Conservation (phyloP, 2,888 invertebrate genomes). For the Leistus spinibarbis region DNA sequence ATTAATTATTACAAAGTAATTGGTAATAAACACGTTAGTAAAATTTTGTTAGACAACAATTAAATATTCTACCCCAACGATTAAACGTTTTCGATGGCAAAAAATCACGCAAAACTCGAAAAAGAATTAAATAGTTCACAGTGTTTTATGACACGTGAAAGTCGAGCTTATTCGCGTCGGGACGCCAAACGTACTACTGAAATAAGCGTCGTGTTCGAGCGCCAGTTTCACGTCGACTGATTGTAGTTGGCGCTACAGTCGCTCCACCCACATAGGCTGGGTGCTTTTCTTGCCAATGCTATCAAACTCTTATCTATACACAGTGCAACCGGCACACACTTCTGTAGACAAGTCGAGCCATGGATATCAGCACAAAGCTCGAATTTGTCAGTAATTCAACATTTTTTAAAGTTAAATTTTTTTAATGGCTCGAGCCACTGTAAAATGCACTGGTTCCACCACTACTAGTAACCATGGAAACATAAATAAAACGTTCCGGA, state of each 20-base stretch:
- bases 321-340: background rate
- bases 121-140: background rate
- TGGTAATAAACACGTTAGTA: too few species aligned
- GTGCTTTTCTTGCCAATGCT: background rate
- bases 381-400: too few species aligned
- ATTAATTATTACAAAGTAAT: too few species aligned
- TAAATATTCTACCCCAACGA: too few species aligned
- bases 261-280: background rate
- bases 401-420: too few species aligned
- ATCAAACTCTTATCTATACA: background rate
- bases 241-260: background rate
- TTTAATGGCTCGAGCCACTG: too few species aligned
- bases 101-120: background rate
- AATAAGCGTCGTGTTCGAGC: background rate
- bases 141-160: background rate
- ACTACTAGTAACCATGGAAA: too few species aligned
- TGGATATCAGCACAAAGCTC: background rate
- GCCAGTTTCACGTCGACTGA: background rate
- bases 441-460: too few species aligned
- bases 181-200: conserved; percentile 1
- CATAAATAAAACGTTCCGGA: too few species aligned
- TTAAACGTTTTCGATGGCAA: background rate
- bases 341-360: background rate
- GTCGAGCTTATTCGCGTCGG: background rate
- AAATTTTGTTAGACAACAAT: too few species aligned